A percentile compares a stretch with the other conserved stretches of the same genome.
Evolutionary conservation across 2,888 invertebrate species (phyloP).

Genomic region (Petrophora chlorosata): DNA sequence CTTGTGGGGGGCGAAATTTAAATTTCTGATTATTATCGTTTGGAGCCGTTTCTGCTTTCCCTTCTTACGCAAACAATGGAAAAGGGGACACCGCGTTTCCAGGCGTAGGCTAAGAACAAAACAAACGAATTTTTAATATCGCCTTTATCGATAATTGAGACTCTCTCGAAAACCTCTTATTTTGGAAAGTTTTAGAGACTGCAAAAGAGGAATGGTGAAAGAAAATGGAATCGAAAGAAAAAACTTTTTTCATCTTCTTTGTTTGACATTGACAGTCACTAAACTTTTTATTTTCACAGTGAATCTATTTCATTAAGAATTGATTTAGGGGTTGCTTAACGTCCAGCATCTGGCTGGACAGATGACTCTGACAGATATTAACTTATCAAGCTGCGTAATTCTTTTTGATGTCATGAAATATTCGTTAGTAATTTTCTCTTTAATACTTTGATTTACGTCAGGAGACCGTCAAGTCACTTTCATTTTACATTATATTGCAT

Average conservation of each 20-base stretch:
- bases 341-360: constrained; percentile 64
- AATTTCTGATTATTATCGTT: constrained; percentile 82
- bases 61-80: constrained; percentile 79
- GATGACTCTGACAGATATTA: constrained; percentile 67
- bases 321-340: constrained; percentile 69
- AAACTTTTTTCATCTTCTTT: constrained; percentile 84
- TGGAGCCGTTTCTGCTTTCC: constrained; percentile 71
- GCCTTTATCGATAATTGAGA: constrained; percentile 84
- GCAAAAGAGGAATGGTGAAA: constrained; percentile 79
- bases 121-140: constrained; percentile 84
- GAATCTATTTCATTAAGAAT: constrained; percentile 80
- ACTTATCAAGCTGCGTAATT: constrained; percentile 34
- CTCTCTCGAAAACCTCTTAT: constrained; percentile 81
- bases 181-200: constrained; percentile 82
- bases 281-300: constrained; percentile 79
- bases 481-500: no score
- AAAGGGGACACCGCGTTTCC: constrained; percentile 73
- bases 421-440: no score
- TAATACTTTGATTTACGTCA: no score
- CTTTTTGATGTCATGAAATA: not conserved
- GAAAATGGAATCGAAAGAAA: constrained; percentile 79
- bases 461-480: no score
- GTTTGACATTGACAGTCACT: constrained; percentile 82
- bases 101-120: constrained; percentile 79
- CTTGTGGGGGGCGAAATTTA: constrained; percentile 76